These are phyloP conservation scores for Lasioglossum marginatum DNA, from an alignment of 2,888 invertebrate species.

Conservation along the genomic window DNA sequence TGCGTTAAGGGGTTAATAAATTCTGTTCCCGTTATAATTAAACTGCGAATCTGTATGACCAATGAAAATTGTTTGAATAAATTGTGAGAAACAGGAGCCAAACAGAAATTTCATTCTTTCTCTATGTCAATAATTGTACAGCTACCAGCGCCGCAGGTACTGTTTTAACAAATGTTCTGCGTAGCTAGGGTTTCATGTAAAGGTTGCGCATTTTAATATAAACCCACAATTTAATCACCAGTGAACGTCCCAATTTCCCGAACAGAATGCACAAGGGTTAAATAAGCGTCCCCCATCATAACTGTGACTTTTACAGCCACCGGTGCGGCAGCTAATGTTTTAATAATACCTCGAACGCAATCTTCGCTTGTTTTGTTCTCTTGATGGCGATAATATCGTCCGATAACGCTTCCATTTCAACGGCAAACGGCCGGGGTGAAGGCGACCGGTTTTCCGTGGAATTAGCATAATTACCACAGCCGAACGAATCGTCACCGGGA, in stretches of 20 bases:
- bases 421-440: neutral
- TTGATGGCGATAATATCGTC: neutral
- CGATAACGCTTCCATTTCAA: neutral
- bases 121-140: too few species aligned
- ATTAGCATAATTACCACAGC: conserved; percentile 63
- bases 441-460: conserved; percentile 50
- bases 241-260: neutral
- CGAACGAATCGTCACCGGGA: conserved; percentile 44
- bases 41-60: too few species aligned
- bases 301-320: neutral
- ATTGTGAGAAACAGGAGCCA: too few species aligned
- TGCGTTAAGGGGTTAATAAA: too few species aligned
- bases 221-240: too few species aligned
- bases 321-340: neutral
- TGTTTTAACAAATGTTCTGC: too few species aligned
- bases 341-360: conserved; percentile 2
- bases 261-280: neutral
- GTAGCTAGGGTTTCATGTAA: too few species aligned
- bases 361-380: neutral
- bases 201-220: too few species aligned
- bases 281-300: neutral
- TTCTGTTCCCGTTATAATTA: too few species aligned
- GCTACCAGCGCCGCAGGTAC: too few species aligned
- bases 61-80: too few species aligned
- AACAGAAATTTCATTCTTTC: too few species aligned